A percentile compares a stretch with the other conserved stretches of the same genome.
Conservation (phyloP, 2,888 invertebrate genomes). For the Omphaloscelis lunosa region DNA sequence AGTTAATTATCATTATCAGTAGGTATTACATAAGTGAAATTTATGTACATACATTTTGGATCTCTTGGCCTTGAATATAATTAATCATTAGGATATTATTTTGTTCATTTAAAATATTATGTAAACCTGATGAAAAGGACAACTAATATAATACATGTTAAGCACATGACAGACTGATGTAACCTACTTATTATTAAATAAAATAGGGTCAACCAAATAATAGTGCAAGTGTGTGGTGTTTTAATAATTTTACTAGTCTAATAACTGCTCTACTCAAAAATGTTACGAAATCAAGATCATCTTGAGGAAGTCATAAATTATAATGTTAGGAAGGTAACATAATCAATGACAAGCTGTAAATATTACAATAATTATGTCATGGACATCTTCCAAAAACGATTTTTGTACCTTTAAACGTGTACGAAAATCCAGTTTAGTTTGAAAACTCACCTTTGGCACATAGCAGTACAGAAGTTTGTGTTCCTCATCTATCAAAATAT, state of each 20-base stretch:
- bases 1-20: neutral
- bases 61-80: neutral
- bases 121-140: neutral
- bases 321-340: conserved; percentile 17
- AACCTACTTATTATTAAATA: neutral
- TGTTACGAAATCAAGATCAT: conserved; percentile 26
- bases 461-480: conserved; percentile 97
- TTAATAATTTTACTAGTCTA: neutral
- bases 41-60: neutral
- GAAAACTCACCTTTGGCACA: conserved; percentile 95
- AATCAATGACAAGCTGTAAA: conserved; percentile 29
- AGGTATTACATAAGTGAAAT: neutral
- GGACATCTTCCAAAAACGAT: conserved; percentile 14
- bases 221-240: neutral
- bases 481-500: conserved; percentile 95
- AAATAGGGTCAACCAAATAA: neutral
- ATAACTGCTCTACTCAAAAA: neutral
- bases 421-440: conserved; percentile 74
- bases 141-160: neutral
- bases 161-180: neutral
- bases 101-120: neutral
- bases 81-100: neutral
- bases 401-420: neutral
- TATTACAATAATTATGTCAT: conserved; percentile 28
- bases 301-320: conserved; percentile 44